A percentile compares a stretch with the other conserved stretches of the same genome.
Conservation (phyloP, 2,797 vertebrate species). For the Tympanoctomys barrerae region DNA sequence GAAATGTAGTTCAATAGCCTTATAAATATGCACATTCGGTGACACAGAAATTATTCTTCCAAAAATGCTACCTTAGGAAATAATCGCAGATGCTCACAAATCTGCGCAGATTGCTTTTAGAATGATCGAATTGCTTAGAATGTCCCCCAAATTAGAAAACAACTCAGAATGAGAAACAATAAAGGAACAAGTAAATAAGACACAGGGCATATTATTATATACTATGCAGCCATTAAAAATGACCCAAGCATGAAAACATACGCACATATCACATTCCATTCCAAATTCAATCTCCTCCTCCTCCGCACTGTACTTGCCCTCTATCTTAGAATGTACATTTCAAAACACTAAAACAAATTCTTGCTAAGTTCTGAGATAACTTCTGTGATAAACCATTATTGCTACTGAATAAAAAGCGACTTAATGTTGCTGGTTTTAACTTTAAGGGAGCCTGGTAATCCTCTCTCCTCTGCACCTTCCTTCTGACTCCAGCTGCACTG, state of each 20-base stretch:
- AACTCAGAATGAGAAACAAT: not conserved
- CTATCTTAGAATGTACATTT: not conserved
- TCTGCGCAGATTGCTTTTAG: not conserved
- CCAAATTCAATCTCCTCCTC: not conserved
- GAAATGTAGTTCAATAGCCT: conserved; percentile 71
- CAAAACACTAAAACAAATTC: not conserved
- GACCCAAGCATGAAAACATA: not conserved
- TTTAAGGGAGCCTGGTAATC: not conserved
- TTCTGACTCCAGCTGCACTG: not conserved
- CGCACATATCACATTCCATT: not conserved
- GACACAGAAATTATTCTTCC: conserved; percentile 66
- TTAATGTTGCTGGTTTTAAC: not conserved
- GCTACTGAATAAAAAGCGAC: not conserved
- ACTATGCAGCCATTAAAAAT: not conserved
- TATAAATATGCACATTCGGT: conserved; percentile 47
- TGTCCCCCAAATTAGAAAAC: not conserved
- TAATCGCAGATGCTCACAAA: not conserved
- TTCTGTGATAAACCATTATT: not conserved
- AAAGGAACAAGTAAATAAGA: not conserved
- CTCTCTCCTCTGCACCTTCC: not conserved
- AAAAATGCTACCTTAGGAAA: conserved; percentile 69
- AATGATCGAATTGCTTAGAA: not conserved
- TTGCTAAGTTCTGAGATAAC: not conserved
- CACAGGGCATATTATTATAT: not conserved
- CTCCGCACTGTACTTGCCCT: not conserved